Base-by-base conservation (phyloP, 2,888 invertebrate species). In the Bugula neritina region DNA sequence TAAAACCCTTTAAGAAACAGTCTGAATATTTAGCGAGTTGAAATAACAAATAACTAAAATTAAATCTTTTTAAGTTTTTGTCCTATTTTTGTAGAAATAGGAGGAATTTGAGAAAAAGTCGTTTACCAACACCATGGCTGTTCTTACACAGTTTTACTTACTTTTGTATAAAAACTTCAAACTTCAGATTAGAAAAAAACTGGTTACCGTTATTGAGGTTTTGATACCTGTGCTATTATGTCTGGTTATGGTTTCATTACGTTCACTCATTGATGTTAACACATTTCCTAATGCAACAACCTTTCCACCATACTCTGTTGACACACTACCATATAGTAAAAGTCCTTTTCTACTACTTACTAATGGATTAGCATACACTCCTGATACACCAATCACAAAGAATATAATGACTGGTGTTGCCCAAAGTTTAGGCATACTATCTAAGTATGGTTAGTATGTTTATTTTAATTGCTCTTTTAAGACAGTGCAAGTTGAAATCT, bases 161-260 rank as follows among this genome's bases (percentile, higher is more conserved):
- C 85, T 93, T 73, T 87, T 91, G 83, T 93, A 92, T 92, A 93
- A 93, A 85, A 93, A 93, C 83, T 91, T 89, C 85, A 83, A 90
- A 1, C 87, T 92, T 57, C 91, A 92, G 85, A 90, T 88, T 86
- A 86, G 91, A 74, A 90, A 90, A 82, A 89, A 88, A 71, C 75
- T 88, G 57, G 90, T 91, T 80, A 90, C 92, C 0, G 71, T 87
- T 0, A 80, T 89, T 52, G 92, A 92, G 83, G 83, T 93, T 17
- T 72, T 79, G 63, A 74, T 82, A 21, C 81, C 82, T 10, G 77
- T 80, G 29, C 72, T 82, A 10, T 80, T 83, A 72, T 76, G 80
- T 74, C 80, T 89, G 0, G 82, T 92, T 69, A 84, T 93, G 73
- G 89, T 92, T 10, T 76, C 91, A 17, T 87, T 93, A 72, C 87